A percentile compares a stretch with the other conserved stretches of the same genome.
These are phyloP conservation scores for Sycophaga agraensis DNA, from an alignment of 1,140 invertebrate species.

Conservation along the genomic window DNA sequence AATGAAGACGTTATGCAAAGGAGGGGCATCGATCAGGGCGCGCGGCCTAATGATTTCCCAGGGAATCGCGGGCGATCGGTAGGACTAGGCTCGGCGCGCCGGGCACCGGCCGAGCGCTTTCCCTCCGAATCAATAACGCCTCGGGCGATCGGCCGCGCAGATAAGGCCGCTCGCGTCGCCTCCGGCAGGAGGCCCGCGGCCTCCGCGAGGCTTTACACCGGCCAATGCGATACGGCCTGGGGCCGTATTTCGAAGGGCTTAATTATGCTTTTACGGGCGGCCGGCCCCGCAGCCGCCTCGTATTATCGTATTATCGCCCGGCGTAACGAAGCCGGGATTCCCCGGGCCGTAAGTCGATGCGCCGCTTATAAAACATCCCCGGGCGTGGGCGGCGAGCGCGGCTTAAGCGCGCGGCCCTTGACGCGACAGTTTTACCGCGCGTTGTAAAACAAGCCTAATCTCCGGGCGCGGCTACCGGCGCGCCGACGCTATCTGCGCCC, in stretches of 20 bases:
- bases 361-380: slow-evolving; percentile 3
- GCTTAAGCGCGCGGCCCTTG: slow-evolving; percentile 41
- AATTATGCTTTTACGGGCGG: slow-evolving; percentile 26
- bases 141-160: no score
- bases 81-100: no score
- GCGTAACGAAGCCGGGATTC: neutral
- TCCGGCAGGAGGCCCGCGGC: no score
- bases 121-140: no score
- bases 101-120: no score
- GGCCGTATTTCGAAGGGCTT: slow-evolving; percentile 23
- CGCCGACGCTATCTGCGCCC: neutral
- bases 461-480: slow-evolving; percentile 39
- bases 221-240: slow-evolving; percentile 25
- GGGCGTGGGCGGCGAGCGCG: slow-evolving; percentile 26
- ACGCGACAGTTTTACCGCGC: slow-evolving; percentile 55
- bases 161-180: neutral
- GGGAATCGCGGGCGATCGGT: no score
- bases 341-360: slow-evolving; percentile 8
- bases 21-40: no score
- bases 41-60: no score
- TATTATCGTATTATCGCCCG: slow-evolving; percentile 24
- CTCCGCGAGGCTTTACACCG: no score
- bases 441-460: slow-evolving; percentile 59
- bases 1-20: no score
- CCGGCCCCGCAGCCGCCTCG: neutral